Evolutionary conservation across 2,888 invertebrate species (phyloP), one percentile per base, ranked within the genome.

Genomic region (Harpalus rufipes): DNA sequence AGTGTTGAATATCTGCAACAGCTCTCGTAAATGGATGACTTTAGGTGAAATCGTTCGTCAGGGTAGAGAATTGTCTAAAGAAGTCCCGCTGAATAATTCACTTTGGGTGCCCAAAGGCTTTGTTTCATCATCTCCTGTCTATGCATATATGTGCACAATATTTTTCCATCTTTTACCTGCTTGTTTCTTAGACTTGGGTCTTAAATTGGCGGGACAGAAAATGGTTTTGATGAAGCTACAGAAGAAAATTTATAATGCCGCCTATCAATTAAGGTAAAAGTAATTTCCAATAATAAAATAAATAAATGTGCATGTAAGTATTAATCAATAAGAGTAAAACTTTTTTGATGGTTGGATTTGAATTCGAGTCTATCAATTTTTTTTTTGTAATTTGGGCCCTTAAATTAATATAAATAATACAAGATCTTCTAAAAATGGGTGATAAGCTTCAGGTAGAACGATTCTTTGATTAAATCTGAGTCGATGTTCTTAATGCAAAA

Each of bases 71-170:
- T 88, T 93, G 0, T 92, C 92, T 0, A 87, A 91, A 0, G 88
- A 92, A 10, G 90, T 93, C 78, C 97, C 98, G 0, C 91, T 97
- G 5, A 94, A 95, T 79, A 93, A 93, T 59, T 93, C 94, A 10
- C 87, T 97, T 87, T 95, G 96, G 97, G 90, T 91, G 25, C 94
- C 95, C 0, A 92, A 92, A 0, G 94, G 94, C 0, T 90, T 90
- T 0, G 91, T 95, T 10, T 95, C 95, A 0, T 91, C 90, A 0
- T 94, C 92, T 44, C 93, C 93, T 85, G 90, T 92, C 0, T 85
- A 94, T 10, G 95, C 96, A 91, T 95, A 94, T 87, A 89, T 96
- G 0, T 93, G 94, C 89, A 93, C 95, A 7, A 91, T 96, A 74
- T 88, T 96, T 0, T 92, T 95, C 79, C 98, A 98, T 89, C 90